Base-by-base conservation (phyloP, 2,888 invertebrate species). In the Epinotia ramella region DNA sequence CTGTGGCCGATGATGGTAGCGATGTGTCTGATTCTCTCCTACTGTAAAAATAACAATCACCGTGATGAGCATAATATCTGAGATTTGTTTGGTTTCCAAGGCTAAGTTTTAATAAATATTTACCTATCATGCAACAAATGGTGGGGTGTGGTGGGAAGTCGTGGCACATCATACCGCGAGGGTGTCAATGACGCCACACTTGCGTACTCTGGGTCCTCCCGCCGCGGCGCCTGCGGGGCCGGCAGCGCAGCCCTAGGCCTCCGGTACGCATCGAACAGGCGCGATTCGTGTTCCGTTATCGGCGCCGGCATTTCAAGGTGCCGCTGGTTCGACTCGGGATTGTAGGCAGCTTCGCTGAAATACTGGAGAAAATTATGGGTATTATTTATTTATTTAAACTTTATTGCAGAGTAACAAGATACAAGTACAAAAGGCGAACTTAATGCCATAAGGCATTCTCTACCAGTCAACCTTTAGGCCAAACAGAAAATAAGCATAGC, bases 301-400 rank as follows among this genome's bases (percentile, higher is more conserved):
- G 90, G 95, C 81, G 88, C 93, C 82, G 88, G 94, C 94, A 95
- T 91, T 70, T 94, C 94, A 81, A 94, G 86, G 6, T 91, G 94
- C 77, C 96, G 95, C 88, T 97, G 97, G 91, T 98, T 98, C 81
- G 97, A 96, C 90, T 97, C 97, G 63, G 98, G 98, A 88, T 98
- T 97, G 89, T 98, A 97, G 28, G 98, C 98, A 79, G 98, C 97
- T 88, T 97, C 97, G 81, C 98, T 97, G 91, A 98, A 98, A 93
- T 97, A 98, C 98, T 98, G 92, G 18, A 91, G 13, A 13, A 53
- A 62, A 12, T 7, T 0, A 0, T 13, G 3, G 3, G n/a, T 63
- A 33, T 33, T 18, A n/a, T n/a, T n/a, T n/a, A n/a, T n/a, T n/a
- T n/a, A n/a, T n/a, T n/a, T n/a, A n/a, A n/a, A n/a, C n/a, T n/a